Conservation (phyloP, 2,888 invertebrate species). For the Phyllotreta cruciferae region DNA sequence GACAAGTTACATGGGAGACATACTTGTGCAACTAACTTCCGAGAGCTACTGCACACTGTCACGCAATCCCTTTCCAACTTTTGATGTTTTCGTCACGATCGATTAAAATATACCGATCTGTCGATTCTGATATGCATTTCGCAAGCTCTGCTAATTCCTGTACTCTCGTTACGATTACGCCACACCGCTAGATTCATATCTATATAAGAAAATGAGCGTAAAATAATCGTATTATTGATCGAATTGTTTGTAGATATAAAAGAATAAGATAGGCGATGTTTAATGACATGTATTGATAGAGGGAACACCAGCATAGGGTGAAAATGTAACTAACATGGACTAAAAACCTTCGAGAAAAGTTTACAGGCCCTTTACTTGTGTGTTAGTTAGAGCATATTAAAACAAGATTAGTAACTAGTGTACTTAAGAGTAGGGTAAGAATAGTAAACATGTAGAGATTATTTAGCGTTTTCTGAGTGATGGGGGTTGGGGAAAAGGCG, state of each 20-base stretch:
- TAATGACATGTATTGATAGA: slow-evolving; percentile 52
- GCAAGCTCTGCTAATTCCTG: background rate
- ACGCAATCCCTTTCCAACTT: slow-evolving; percentile 39
- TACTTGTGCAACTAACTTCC: slow-evolving; percentile 30
- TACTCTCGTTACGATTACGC: background rate
- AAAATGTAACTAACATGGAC: slow-evolving; percentile 50
- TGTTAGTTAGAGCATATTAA: background rate
- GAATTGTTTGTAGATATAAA: slow-evolving; percentile 10
- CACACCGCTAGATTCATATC: background rate
- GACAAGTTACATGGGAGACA: slow-evolving; percentile 19
- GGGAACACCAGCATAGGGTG: slow-evolving; percentile 43
- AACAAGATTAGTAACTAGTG: no score
- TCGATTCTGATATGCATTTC: slow-evolving; percentile 1
- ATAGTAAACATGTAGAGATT: no score
- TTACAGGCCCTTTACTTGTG: slow-evolving; percentile 21
- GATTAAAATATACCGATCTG: slow-evolving; percentile 26
- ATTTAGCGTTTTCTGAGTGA: no score
- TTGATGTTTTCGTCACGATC: slow-evolving; percentile 35
- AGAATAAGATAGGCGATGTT: slow-evolving; percentile 43
- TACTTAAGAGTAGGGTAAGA: no score
- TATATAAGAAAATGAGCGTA: background rate
- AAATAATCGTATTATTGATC: background rate
- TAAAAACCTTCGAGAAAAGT: slow-evolving; percentile 20
- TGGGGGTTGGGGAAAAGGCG: no score
- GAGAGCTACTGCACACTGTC: slow-evolving; percentile 34